These are phyloP conservation scores for Trissolcus brochymenae DNA, from an alignment of 2,888 invertebrate species.

Conservation along the genomic window DNA sequence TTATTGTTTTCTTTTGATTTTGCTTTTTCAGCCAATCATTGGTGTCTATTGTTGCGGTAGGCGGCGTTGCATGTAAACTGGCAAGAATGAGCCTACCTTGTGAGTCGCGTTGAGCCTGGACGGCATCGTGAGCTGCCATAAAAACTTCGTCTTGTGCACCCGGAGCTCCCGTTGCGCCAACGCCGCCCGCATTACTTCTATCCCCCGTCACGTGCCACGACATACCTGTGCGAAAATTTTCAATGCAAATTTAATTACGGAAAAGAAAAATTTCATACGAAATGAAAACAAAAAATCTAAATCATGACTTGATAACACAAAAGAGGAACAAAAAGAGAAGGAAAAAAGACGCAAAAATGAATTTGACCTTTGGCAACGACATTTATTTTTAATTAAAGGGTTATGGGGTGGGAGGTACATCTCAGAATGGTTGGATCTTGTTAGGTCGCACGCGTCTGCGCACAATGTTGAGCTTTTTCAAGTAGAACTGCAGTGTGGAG, in stretches of 20 bases:
- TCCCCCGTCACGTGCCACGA: slow-evolving; percentile 90
- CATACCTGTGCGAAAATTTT: slow-evolving; percentile 80
- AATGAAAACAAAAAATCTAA: slow-evolving; percentile 3
- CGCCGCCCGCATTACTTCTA: slow-evolving; percentile 81
- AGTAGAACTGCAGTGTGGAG: slow-evolving; percentile 78
- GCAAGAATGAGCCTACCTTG: slow-evolving; percentile 88
- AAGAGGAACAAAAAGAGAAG: no score
- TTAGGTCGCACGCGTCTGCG: slow-evolving; percentile 71
- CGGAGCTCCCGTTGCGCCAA: slow-evolving; percentile 71
- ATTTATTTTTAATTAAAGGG: no score
- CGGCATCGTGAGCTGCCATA: slow-evolving; percentile 88
- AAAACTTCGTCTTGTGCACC: slow-evolving; percentile 85
- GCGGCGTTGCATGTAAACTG: slow-evolving; percentile 69
- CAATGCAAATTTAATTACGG: slow-evolving; percentile 54
- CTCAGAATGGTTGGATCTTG: slow-evolving; percentile 19
- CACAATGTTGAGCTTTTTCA: slow-evolving; percentile 78
- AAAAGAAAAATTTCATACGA: no score
- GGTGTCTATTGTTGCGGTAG: slow-evolving; percentile 73
- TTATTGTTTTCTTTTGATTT: no score
- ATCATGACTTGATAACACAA: neutral
- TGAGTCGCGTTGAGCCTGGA: slow-evolving; percentile 88
- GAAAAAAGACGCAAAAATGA: no score
- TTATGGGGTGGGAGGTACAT: neutral
- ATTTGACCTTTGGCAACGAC: no score
- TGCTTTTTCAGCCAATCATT: slow-evolving; percentile 30